A percentile compares a stretch with the other conserved stretches of the same genome.
These are phyloP conservation scores for Baronia brevicornis DNA, from an alignment of 2,888 invertebrate species.

Conservation along the genomic window DNA sequence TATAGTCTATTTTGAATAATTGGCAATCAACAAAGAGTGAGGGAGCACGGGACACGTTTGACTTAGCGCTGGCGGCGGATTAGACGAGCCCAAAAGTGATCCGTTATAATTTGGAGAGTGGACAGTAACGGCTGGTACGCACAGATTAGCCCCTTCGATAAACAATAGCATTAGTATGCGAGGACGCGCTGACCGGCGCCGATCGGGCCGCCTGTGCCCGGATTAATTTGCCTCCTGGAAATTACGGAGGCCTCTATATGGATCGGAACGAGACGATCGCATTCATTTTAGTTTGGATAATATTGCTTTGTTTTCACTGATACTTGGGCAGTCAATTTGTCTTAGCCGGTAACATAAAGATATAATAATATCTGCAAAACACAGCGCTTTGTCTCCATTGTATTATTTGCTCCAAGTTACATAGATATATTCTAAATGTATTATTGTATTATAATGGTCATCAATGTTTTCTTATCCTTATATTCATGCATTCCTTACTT, in stretches of 20 bases:
- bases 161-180: conserved; percentile 76
- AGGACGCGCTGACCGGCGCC: conserved; percentile 69
- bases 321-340: conserved; percentile 15
- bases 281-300: conserved; percentile 48
- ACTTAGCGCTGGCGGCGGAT: conserved; percentile 48
- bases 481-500: too few relatives aligned
- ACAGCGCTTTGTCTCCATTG: conserved; percentile 7
- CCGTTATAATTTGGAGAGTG: conserved; percentile 42
- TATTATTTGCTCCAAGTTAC: background rate
- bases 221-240: conserved; percentile 73
- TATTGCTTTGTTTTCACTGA: conserved; percentile 54
- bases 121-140: conserved; percentile 72
- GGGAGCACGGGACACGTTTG: conserved; percentile 28
- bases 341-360: conserved; percentile 14
- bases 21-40: conserved; percentile 9
- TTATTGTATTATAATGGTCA: too few relatives aligned
- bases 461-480: too few relatives aligned
- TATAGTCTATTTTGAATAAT: conserved; percentile 14
- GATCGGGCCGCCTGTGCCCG: conserved; percentile 66
- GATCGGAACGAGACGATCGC: conserved; percentile 34
- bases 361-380: conserved; percentile 11
- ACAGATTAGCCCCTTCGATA: conserved; percentile 75
- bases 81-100: conserved; percentile 52
- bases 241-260: conserved; percentile 58
- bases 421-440: too few relatives aligned